These are phyloP conservation scores for Lamellibrachia luymesi DNA, from an alignment of 1,140 invertebrate species.

Conservation along the genomic window DNA sequence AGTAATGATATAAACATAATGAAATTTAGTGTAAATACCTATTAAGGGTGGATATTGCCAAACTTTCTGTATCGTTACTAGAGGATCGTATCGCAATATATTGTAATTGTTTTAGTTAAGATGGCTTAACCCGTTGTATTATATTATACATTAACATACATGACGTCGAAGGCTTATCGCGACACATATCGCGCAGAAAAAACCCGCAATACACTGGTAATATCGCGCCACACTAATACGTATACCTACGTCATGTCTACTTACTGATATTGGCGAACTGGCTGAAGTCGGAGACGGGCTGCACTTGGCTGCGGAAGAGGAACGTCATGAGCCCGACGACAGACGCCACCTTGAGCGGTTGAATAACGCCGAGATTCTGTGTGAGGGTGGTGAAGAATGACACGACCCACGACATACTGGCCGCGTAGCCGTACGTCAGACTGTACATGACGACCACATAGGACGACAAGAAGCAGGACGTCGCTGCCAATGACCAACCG, in stretches of 20 bases:
- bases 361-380: conserved; percentile 9
- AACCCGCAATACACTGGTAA: no score
- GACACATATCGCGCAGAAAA: no score
- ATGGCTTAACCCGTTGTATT: no score
- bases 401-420: not conserved
- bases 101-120: no score
- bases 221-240: no score
- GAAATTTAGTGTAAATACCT: no score
- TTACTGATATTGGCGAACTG: not conserved
- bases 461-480: not conserved
- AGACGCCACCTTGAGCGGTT: conserved; percentile 2
- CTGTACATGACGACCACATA: conserved; percentile 10
- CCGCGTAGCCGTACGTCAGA: conserved; percentile 4
- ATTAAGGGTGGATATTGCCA: no score
- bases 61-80: no score
- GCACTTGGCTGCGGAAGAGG: not conserved
- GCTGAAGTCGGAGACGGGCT: not conserved
- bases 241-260: not conserved
- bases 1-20: no score
- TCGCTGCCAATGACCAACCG: not conserved
- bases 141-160: no score
- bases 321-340: not conserved
- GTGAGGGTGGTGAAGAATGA: not conserved
- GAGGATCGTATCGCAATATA: no score
- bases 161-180: no score